Conservation (phyloP, 1,140 invertebrate species). For the Drosophila setifemur region DNA sequence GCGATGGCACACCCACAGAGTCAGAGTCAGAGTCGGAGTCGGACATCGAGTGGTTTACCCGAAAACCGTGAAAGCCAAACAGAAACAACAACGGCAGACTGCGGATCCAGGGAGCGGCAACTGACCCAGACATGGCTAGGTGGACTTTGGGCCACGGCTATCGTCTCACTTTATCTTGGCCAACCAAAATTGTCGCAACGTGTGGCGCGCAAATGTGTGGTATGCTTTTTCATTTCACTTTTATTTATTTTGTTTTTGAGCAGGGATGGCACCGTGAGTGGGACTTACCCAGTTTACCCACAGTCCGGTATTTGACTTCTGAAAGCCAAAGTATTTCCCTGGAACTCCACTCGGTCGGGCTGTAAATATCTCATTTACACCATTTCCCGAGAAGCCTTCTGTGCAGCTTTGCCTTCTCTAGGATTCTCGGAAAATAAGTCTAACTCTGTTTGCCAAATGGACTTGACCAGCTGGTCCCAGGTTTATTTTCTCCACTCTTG, state of each 20-base stretch:
- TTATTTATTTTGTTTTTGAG: not conserved
- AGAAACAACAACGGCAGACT: slow-evolving; percentile 19
- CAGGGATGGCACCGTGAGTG: slow-evolving; percentile 26
- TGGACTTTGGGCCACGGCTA: slow-evolving; percentile 24
- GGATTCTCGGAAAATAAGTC: not conserved
- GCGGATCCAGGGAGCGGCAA: slow-evolving; percentile 8
- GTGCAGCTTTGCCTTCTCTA: not conserved
- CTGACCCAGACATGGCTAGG: slow-evolving; percentile 27
- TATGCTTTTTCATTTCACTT: slow-evolving; percentile 35
- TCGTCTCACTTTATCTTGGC: slow-evolving; percentile 51
- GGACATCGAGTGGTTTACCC: slow-evolving; percentile 22
- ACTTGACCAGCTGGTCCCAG: slow-evolving; percentile 23
- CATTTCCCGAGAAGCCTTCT: not conserved
- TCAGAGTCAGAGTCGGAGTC: too few relatives aligned
- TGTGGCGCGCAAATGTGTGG: slow-evolving; percentile 56
- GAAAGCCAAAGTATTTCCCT: not conserved
- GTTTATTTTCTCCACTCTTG: slow-evolving; percentile 9
- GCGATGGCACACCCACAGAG: slow-evolving; percentile 60
- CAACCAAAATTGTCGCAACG: slow-evolving; percentile 53
- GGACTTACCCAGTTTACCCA: too few relatives aligned
- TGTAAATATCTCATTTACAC: not conserved
- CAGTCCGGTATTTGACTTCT: too few relatives aligned
- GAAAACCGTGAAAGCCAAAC: slow-evolving; percentile 33
- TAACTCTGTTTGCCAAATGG: not conserved
- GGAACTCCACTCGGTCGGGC: too few relatives aligned